A percentile compares a stretch with the other conserved stretches of the same genome.
phyloP scores from a whole-genome alignment of 2,113 vertebrate genomes.

The Edolisoma coerulescens region DNA sequence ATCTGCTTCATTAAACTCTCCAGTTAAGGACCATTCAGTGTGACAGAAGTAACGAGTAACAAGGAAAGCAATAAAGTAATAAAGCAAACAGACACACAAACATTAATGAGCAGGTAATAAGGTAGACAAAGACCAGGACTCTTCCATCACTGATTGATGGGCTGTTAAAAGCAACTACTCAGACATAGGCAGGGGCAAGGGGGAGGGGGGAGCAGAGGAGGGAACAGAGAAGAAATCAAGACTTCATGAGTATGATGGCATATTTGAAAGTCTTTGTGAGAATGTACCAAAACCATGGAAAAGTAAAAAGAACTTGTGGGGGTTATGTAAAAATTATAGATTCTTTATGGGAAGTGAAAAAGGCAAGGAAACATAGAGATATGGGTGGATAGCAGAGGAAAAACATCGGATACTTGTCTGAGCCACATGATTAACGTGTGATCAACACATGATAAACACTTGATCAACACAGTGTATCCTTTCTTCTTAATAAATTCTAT shows the following conservation, averaged over 20 bases:
- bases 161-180: not conserved
- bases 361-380: not conserved
- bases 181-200: not conserved
- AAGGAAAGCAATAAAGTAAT: not conserved
- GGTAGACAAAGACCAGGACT: not conserved
- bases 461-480: not conserved
- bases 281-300: not conserved
- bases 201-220: fast-evolving
- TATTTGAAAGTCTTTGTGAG: not conserved
- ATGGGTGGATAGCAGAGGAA: not conserved
- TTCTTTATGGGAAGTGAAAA: not conserved
- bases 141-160: not conserved
- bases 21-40: not conserved
- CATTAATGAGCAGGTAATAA: not conserved
- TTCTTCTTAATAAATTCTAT: not conserved
- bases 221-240: not conserved
- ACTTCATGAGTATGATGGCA: not conserved
- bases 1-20: not conserved
- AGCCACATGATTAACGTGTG: not conserved
- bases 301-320: not conserved
- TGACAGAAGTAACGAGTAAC: not conserved
- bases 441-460: not conserved
- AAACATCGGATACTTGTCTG: not conserved
- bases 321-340: not conserved
- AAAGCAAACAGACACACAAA: not conserved